Evolutionary conservation across 2,888 invertebrate genomes (phyloP), one percentile per base, ranked within the genome.

Genomic region (Dicycla oo): DNA sequence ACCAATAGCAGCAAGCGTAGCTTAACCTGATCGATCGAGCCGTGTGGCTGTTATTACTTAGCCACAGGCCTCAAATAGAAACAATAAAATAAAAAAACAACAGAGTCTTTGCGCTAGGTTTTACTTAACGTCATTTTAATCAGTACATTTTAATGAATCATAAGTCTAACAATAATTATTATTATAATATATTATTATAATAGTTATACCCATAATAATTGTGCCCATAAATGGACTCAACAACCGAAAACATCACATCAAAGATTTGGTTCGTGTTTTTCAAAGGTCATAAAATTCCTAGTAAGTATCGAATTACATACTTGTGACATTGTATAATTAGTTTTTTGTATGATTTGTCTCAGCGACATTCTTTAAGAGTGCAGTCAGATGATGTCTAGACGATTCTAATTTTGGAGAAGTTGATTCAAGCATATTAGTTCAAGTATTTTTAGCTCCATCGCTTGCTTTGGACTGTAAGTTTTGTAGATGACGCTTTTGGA

Each of bases 341-440:
- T 45, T 66, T 68, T 76, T 76, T 76, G 58, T 69, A 65, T 69
- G 82, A 83, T 74, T 61, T 73, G 72, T 69, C 72, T 40, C 34
- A 68, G 54, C 84, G 78, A 83, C 81, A 82, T 82, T 84, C 84
- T 70, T 70, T 34, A 63, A 38, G 62, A 73, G 40, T 56, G 56
- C 49, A 83, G 78, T 81, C 82, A 83, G 69, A 78, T 81, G 64
- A 69, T 68, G 84, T 82, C 78, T 83, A 82, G 81, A 82, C 82
- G 65, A 57, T 69, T 78, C 84, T 80, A 83, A 81, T 58, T 83
- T 62, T 67, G 71, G 77, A 81, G 45, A 66, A 51, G 65, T 69
- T 58, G 64, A 64, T 40, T 68, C 65, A 70, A 23, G 53, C 67
- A 67, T 49, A 56, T 73, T 60, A 61, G 51, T 69, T 26, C 57